A percentile compares a stretch with the other conserved stretches of the same genome.
Evolutionary conservation across 2,888 invertebrate genomes (phyloP).

Genomic region (Leistus spinibarbis): DNA sequence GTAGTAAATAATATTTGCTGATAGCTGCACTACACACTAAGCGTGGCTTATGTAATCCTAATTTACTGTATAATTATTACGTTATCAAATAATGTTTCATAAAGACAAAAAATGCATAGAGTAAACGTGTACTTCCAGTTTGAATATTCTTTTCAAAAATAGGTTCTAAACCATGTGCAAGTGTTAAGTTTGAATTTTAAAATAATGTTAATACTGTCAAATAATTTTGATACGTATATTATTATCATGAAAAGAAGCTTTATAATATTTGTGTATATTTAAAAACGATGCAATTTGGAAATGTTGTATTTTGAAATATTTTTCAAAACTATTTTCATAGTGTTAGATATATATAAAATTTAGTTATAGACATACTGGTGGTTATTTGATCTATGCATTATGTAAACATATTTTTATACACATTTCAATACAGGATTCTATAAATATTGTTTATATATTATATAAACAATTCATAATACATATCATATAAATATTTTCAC

Average conservation of each 20-base stretch:
- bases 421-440: not conserved
- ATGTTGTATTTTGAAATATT: not conserved
- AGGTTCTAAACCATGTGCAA: no score
- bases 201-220: not conserved
- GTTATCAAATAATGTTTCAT: no score
- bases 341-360: not conserved
- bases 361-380: not conserved
- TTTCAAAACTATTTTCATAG: not conserved
- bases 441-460: not conserved
- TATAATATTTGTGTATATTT: not conserved
- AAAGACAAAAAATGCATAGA: no score
- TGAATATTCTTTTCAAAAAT: no score
- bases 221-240: not conserved
- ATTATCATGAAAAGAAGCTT: no score
- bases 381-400: not conserved
- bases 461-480: not conserved
- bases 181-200: not conserved
- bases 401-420: not conserved
- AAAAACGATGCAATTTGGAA: not conserved
- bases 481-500: conserved; percentile 12
- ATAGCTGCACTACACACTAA: no score
- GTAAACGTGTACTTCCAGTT: no score
- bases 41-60: no score
- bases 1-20: not conserved
- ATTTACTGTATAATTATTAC: no score